Base-by-base conservation (phyloP, 2,888 invertebrate genomes). In the Hirtodrosophila duncani region DNA sequence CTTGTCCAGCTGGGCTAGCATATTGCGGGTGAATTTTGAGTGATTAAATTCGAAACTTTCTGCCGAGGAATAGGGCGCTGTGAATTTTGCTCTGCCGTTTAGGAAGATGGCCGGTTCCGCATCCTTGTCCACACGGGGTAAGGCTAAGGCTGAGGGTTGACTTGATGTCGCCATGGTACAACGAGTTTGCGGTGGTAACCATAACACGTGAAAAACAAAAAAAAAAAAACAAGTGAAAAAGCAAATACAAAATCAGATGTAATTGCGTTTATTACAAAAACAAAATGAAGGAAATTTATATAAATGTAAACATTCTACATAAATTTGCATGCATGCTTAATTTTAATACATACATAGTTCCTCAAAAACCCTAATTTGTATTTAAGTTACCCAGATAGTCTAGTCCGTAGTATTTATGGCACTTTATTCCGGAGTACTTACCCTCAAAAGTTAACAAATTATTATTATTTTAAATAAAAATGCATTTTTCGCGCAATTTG, bases 91-190 rank as follows among this genome's bases (percentile, higher is more conserved):
- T 14, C 30, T 37, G n/a, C 58, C 49, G 18, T 37, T 49, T 10
- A 44, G 26, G 13, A 17, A 13, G 34, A 38, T 11, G 6, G 31
- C 34, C 2, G 34, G 33, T 16, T 18, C 1, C 2, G 18, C 33
- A 18, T 60, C 64, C 49, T n/a, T n/a, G n/a, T n/a, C n/a, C n/a
- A n/a, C n/a, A n/a, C n/a, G n/a, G n/a, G n/a, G n/a, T n/a, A n/a
- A n/a, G n/a, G n/a, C n/a, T n/a, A n/a, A n/a, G n/a, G n/a, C n/a
- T n/a, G n/a, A n/a, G n/a, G n/a, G n/a, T n/a, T n/a, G n/a, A 9
- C 3, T 7, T 4, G 27, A 3, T n/a, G 59, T 53, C 36, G 41
- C 8, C 59, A 63, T 63, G 38, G 63, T 45, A 49, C 8, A n/a
- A n/a, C n/a, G n/a, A n/a, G n/a, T n/a, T n/a, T n/a, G n/a, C n/a